These are phyloP conservation scores for Drosophila algonquin DNA, from an alignment of 2,888 invertebrate species.

Conservation along the genomic window DNA sequence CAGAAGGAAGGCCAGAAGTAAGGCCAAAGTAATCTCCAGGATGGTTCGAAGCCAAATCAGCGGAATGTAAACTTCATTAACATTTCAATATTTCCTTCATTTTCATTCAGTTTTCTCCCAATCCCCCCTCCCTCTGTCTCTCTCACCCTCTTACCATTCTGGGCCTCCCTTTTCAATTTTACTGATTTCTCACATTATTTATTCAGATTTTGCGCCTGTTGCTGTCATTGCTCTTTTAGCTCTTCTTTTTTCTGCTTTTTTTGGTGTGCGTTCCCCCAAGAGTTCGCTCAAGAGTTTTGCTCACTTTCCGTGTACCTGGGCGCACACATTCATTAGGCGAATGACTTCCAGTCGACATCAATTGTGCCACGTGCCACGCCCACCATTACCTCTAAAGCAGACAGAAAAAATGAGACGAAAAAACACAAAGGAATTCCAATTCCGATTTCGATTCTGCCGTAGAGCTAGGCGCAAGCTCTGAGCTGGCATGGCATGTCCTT, in stretches of 20 bases:
- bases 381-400: not conserved
- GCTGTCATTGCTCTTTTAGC: slow-evolving; percentile 65
- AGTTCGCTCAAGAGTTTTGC: slow-evolving; percentile 41
- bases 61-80: slow-evolving; percentile 75
- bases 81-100: slow-evolving; percentile 72
- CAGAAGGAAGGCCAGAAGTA: slow-evolving; percentile 48
- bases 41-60: slow-evolving; percentile 38
- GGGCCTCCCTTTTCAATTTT: slow-evolving; percentile 5
- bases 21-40: not conserved
- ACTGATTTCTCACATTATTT: slow-evolving; percentile 62
- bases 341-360: slow-evolving; percentile 62
- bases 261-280: not conserved
- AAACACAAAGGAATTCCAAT: slow-evolving; percentile 35
- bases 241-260: slow-evolving; percentile 3
- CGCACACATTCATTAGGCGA: slow-evolving; percentile 72
- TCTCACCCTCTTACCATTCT: not conserved
- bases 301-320: slow-evolving; percentile 56
- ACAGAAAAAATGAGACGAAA: not conserved
- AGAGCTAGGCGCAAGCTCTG: slow-evolving; percentile 7
- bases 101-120: slow-evolving; percentile 14
- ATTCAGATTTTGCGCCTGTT: slow-evolving; percentile 77
- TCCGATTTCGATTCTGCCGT: slow-evolving; percentile 18
- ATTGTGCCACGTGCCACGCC: slow-evolving; percentile 56
- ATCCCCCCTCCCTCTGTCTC: slow-evolving; percentile 28
- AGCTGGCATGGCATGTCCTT: not conserved